phyloP scores from a whole-genome alignment of 2,113 vertebrate genomes.

The Plecotus auritus region DNA sequence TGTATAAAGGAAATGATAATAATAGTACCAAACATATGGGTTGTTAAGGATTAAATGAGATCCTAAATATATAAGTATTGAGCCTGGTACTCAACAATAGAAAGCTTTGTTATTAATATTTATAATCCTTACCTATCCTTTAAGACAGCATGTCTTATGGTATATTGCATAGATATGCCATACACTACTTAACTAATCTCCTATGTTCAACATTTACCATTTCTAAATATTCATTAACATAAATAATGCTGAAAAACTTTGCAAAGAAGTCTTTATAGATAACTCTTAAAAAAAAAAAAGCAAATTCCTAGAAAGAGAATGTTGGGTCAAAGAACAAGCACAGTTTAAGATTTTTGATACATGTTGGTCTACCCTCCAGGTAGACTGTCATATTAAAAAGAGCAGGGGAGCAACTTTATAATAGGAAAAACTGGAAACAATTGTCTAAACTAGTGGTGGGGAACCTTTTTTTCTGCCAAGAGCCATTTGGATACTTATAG shows the following conservation, averaged over 20 bases:
- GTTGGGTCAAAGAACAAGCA: not conserved
- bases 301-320: not conserved
- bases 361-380: not conserved
- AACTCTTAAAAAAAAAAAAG: not conserved
- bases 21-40: not conserved
- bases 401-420: not conserved
- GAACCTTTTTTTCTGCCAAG: no score
- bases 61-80: not conserved
- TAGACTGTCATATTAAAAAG: not conserved
- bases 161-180: not conserved
- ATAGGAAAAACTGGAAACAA: not conserved
- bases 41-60: constrained; percentile 28
- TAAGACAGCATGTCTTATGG: not conserved
- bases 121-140: not conserved
- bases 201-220: not conserved
- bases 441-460: not conserved
- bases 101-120: not conserved
- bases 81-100: not conserved
- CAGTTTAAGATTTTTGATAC: not conserved
- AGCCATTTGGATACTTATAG: no score
- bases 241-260: not conserved
- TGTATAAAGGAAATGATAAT: not conserved
- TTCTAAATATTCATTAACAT: not conserved
- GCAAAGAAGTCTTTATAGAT: not conserved
- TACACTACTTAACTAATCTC: not conserved